A percentile compares a stretch with the other conserved stretches of the same genome.
Conservation (phyloP, 2,113 vertebrate species). For the Pseudorectes ferrugineus region DNA sequence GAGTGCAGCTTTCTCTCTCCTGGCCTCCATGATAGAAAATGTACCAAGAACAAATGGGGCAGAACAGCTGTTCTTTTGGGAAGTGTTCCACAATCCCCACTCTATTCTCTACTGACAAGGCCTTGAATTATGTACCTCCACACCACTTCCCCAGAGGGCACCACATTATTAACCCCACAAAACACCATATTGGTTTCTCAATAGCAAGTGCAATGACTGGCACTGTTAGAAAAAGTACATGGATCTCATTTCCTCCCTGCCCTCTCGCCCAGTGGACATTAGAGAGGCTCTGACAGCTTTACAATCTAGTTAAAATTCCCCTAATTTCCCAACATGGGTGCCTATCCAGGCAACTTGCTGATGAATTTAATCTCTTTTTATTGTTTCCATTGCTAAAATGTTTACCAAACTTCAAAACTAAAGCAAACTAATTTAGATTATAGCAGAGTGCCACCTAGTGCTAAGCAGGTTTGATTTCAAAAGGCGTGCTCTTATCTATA, state of each 20-base stretch:
- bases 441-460: constrained; percentile 67
- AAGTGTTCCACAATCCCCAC: not conserved
- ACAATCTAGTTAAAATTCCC: not conserved
- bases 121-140: not conserved
- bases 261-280: not conserved
- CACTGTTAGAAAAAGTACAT: not conserved
- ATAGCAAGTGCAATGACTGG: not conserved
- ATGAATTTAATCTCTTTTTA: not conserved
- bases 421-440: constrained; percentile 42
- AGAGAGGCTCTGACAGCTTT: not conserved
- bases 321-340: not conserved
- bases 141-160: not conserved
- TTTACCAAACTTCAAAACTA: not conserved
- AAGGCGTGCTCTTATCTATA: not conserved
- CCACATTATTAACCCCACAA: not conserved
- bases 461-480: not conserved
- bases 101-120: not conserved
- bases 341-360: not conserved
- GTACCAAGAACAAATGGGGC: not conserved
- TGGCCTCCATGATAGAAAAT: not conserved
- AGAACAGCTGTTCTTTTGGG: not conserved
- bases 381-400: not conserved
- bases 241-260: not conserved
- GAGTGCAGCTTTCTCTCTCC: not conserved
- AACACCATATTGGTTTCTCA: not conserved